Evolutionary conservation across 2,888 invertebrate genomes (phyloP), one percentile per base, ranked within the genome.

Genomic region (Troglohyphantes excavatus): DNA sequence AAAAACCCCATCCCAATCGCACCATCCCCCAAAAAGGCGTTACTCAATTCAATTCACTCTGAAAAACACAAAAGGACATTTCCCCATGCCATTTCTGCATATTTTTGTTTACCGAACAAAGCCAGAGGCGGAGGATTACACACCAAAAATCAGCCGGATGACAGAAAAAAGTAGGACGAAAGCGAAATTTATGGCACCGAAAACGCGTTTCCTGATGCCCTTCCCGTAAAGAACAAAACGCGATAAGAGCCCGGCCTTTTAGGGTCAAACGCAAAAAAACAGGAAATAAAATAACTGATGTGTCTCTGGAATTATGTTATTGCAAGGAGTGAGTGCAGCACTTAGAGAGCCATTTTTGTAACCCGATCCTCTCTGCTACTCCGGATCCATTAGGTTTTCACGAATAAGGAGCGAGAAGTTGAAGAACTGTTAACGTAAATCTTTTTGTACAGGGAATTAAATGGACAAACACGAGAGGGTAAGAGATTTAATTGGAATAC

Each of bases 241-340:
- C 63, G 19, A 23, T 9, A 23, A 23, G 39, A 39, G 39, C n/a
- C n/a, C 39, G 39, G 39, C 76, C 65, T 79, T 79, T 79, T 67
- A 79, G 79, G 79, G 65, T 67, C 39, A 79, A 67, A 65, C 19
- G 17, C 46, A 33, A 21, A 26, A 76, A 59, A 76, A 63, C 76
- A 76, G 63, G 63, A 76, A 76, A 61, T 9, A 21, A 39, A 63
- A 13, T 11, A 33, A 76, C 39, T 39, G 39, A 39, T 13, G 7
- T 39, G 39, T 39, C 39, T 39, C 13, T 39, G 39, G 39, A 39
- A 39, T 39, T 39, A 39, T 39, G 39, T 39, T 39, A n/a, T n/a
- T n/a, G n/a, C n/a, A n/a, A n/a, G n/a, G n/a, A n/a, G n/a, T n/a
- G n/a, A n/a, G n/a, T n/a, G n/a, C n/a, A n/a, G n/a, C n/a, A n/a